Evolutionary conservation across 1,140 invertebrate genomes (phyloP), one percentile per base, ranked within the genome.

Genomic region (Euschistus heros): DNA sequence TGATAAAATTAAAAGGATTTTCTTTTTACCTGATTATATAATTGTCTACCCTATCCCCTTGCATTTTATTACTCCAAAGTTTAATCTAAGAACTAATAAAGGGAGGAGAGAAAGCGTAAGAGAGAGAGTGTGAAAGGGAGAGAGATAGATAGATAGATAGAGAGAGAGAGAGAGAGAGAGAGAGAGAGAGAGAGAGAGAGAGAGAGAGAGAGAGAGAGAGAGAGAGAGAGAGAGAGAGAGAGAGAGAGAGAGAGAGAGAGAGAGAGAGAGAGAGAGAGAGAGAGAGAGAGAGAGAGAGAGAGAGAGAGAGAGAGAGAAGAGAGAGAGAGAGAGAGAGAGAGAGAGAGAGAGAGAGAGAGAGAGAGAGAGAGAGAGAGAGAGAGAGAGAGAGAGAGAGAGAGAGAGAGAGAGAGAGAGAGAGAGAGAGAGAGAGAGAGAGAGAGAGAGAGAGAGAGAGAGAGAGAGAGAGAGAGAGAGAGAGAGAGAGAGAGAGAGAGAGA

Each of bases 261-360:
- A 52, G 47, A 52, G 47, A 52, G 47, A 52, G 47, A 52, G 47
- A 52, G 47, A 52, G 47, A 52, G 47, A 52, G 47, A 52, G 47
- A 52, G 47, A 52, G 47, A 52, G 47, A 52, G 47, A 52, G 47
- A 52, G 47, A 52, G 47, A 52, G 47, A 52, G 47, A 52, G 47
- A 52, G 47, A 52, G 47, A 13, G 47, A 52, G 47, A 52, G n/a
- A 52, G 47, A 44, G 42, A 44, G 42, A 17, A 44, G 42, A 44
- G 42, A 44, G 42, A 44, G 42, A 44, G 42, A 44, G 42, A 44
- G 42, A 52, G 47, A 52, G 47, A 13, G 47, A 52, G 47, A 13
- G n/a, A 18, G n/a, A 52, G 47, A 13, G 47, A 52, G 47, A 52
- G 47, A 52, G 47, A 52, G 47, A 52, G 47, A 8, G n/a, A 52